A percentile compares a stretch with the other conserved stretches of the same genome.
Evolutionary conservation across 2,888 invertebrate genomes (phyloP).

Genomic region (Diarsia dahlii): DNA sequence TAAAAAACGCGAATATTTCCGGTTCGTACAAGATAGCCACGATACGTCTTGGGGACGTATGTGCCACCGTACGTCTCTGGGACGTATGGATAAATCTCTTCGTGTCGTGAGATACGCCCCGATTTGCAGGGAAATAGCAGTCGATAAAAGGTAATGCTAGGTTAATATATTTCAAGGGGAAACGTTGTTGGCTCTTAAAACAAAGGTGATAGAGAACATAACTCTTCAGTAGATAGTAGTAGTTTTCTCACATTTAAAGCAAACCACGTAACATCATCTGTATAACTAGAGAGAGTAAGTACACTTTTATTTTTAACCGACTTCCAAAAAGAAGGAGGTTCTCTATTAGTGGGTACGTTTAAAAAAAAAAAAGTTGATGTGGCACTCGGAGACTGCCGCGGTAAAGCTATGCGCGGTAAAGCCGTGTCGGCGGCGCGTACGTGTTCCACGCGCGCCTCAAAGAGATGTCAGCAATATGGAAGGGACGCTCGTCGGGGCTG

Average conservation of each 20-base stretch:
- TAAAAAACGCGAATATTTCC: not conserved
- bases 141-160: slow-evolving; percentile 32
- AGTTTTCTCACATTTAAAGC: not conserved
- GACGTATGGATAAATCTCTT: slow-evolving; percentile 36
- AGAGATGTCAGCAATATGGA: too few relatives aligned
- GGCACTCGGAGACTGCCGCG: too few relatives aligned
- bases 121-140: slow-evolving; percentile 34
- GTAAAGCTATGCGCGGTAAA: too few relatives aligned
- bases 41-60: slow-evolving; percentile 16
- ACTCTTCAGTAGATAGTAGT: not conserved
- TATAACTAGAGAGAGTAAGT: too few relatives aligned
- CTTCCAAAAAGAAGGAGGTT: too few relatives aligned
- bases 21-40: slow-evolving; percentile 9
- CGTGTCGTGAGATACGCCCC: slow-evolving; percentile 9
- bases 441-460: too few relatives aligned
- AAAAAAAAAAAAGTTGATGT: too few relatives aligned
- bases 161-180: slow-evolving; percentile 9
- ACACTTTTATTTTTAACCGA: too few relatives aligned
- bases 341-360: too few relatives aligned
- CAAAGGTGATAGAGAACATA: not conserved
- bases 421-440: too few relatives aligned
- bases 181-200: not conserved
- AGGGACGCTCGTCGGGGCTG: too few relatives aligned
- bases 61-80: slow-evolving; percentile 1
- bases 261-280: not conserved